Percentiles rank a stretch among this genome's conserved stretches.
phyloP scores from a whole-genome alignment of 2,113 vertebrate species.

The Arizona elegans region DNA sequence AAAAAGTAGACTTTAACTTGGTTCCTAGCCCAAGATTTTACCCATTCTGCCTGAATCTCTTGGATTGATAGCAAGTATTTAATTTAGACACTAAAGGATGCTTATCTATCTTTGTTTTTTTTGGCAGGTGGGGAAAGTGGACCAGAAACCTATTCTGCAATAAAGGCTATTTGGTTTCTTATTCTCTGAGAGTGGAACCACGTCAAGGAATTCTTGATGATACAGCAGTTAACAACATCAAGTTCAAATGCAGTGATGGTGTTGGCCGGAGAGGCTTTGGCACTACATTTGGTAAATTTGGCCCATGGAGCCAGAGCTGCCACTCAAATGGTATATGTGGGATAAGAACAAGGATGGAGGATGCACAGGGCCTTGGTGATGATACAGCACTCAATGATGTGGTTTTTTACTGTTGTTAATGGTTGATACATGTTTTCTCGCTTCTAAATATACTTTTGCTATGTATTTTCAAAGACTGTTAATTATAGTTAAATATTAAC shows the following conservation, averaged over 20 bases:
- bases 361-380: constrained; percentile 15
- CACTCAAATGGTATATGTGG: constrained; percentile 25
- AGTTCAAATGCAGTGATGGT: constrained; percentile 52
- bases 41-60: not conserved
- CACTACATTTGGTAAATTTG: constrained; percentile 48
- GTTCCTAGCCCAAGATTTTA: not conserved
- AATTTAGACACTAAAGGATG: not conserved
- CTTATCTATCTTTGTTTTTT: not conserved
- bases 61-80: not conserved
- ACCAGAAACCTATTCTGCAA: constrained; percentile 51
- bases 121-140: constrained; percentile 60
- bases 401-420: constrained; percentile 57
- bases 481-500: not conserved
- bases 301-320: constrained; percentile 45
- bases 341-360: constrained; percentile 58
- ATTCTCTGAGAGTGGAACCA: constrained; percentile 56
- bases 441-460: not conserved
- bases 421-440: not conserved
- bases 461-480: not conserved
- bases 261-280: constrained; percentile 51
- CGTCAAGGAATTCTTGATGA: constrained; percentile 41
- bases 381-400: constrained; percentile 56
- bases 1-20: not conserved
- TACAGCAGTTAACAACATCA: constrained; percentile 60
- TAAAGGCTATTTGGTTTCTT: constrained; percentile 48